phyloP scores from a whole-genome alignment of 2,113 vertebrate genomes.

The Cyprinodon variegatus region DNA sequence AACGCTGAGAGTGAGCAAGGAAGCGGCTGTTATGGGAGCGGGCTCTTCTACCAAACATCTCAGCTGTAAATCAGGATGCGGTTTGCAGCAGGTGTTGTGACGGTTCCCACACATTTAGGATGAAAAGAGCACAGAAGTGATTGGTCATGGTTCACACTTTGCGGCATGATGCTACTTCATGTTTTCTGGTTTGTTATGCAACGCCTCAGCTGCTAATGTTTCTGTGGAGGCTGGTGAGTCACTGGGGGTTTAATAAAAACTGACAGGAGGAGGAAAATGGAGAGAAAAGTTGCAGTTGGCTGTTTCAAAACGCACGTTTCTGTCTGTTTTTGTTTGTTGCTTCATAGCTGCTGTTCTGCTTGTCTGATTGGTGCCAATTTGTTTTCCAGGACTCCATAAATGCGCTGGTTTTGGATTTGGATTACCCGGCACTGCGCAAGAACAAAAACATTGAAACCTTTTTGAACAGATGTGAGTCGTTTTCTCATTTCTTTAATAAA shows the following conservation, averaged over 20 bases:
- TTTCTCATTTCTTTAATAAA: background rate
- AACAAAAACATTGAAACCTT: conserved; percentile 99
- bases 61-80: background rate
- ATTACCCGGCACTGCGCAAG: conserved; percentile 96
- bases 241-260: background rate
- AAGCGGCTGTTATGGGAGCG: background rate
- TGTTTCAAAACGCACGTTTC: background rate
- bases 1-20: background rate
- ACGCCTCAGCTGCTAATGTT: background rate
- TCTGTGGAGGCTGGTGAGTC: conserved; percentile 4
- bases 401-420: conserved; percentile 94
- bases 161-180: background rate
- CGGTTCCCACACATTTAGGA: background rate
- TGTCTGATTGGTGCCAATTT: background rate
- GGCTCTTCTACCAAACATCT: background rate
- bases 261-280: background rate
- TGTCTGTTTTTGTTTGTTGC: background rate
- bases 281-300: background rate
- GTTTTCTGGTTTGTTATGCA: background rate
- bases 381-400: conserved; percentile 92
- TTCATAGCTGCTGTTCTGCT: background rate
- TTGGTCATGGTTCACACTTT: background rate
- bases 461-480: conserved; percentile 96
- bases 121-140: conserved; percentile 4
- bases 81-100: background rate